Conservation (phyloP, 2,797 vertebrate genomes). For the Vespertilio murinus region DNA sequence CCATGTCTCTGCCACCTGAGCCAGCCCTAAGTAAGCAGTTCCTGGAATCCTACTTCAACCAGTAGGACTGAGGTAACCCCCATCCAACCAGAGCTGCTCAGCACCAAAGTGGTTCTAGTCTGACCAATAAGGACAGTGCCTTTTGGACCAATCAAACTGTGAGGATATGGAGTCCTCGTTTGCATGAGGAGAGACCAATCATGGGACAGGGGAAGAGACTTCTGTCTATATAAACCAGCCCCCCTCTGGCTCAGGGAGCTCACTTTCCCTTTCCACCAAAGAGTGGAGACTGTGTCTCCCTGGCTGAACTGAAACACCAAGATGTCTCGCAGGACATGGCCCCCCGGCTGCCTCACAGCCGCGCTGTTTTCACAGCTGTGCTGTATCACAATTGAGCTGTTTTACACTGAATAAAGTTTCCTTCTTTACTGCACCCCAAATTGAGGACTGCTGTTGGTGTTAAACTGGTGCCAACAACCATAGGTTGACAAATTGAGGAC, state of each 20-base stretch:
- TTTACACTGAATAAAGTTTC: background rate
- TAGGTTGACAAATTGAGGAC: background rate
- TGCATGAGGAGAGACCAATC: background rate
- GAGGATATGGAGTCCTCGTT: background rate
- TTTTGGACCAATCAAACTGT: background rate
- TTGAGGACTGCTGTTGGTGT: background rate
- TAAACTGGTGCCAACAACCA: background rate
- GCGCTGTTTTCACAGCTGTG: background rate
- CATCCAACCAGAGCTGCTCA: background rate
- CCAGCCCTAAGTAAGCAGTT: background rate
- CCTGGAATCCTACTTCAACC: background rate
- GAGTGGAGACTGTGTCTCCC: background rate
- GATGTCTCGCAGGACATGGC: background rate
- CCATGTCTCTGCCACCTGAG: background rate
- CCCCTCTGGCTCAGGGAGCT: background rate
- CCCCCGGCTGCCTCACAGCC: background rate
- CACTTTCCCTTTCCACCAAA: background rate
- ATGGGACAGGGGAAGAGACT: background rate
- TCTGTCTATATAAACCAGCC: background rate
- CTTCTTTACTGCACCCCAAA: background rate
- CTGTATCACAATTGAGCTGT: background rate
- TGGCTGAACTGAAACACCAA: background rate
- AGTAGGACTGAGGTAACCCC: background rate
- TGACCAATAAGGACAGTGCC: background rate
- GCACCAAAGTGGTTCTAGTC: background rate